Percentiles rank a stretch among this genome's conserved stretches.
Conservation (phyloP, 2,113 vertebrate genomes). For the Synodontis membranacea region DNA sequence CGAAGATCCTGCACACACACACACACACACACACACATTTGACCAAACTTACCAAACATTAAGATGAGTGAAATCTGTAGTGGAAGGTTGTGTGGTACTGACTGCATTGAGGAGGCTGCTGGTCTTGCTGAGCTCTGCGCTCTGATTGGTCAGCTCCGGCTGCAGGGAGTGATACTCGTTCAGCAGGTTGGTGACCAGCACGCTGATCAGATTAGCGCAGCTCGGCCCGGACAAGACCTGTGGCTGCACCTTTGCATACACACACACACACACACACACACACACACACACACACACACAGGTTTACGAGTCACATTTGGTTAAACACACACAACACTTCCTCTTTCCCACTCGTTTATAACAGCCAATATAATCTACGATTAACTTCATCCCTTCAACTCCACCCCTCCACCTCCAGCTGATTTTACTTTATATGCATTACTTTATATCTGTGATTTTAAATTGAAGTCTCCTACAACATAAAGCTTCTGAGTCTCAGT, state of each 20-base stretch:
- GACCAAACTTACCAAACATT: not conserved
- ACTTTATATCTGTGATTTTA: not conserved
- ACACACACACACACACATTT: not conserved
- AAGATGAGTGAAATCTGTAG: not conserved
- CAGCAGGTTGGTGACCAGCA: conserved; percentile 91
- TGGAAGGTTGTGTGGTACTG: conserved; percentile 53
- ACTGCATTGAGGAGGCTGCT: conserved; percentile 95
- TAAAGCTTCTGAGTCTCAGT: not conserved
- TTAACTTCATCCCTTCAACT: too few relatives aligned
- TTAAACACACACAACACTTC: not conserved
- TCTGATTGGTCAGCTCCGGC: conserved; percentile 85
- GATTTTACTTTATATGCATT: too few relatives aligned
- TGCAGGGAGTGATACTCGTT: conserved; percentile 91
- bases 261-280: not conserved
- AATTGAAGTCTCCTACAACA: too few relatives aligned
- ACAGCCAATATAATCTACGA: too few relatives aligned
- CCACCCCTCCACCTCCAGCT: too few relatives aligned
- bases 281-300: not conserved
- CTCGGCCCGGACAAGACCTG: conserved; percentile 95
- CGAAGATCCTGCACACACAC: conserved; percentile 82
- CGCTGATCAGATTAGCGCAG: conserved; percentile 89
- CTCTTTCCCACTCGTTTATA: too few relatives aligned
- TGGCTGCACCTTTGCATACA: conserved; percentile 78
- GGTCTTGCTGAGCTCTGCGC: conserved; percentile 90
- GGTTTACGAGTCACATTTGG: not conserved